A percentile compares a stretch with the other conserved stretches of the same genome.
Evolutionary conservation across 2,113 vertebrate genomes (phyloP).

Genomic region (Sphaerodactylus townsendi): DNA sequence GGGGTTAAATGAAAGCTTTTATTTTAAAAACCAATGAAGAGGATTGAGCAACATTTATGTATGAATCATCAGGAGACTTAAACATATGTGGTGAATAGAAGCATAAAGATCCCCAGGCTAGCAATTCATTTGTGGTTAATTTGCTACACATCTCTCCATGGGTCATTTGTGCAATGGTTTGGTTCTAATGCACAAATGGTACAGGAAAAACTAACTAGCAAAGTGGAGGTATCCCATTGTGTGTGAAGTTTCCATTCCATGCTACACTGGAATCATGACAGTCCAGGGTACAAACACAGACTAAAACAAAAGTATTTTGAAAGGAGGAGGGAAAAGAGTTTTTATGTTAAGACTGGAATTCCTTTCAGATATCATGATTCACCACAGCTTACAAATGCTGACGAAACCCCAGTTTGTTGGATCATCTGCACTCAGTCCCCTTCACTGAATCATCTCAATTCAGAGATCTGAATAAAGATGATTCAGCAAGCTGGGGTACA

Average conservation of each 20-base stretch:
- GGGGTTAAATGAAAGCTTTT: background rate
- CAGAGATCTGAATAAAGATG: no score
- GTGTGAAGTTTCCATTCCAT: background rate
- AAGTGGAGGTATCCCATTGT: background rate
- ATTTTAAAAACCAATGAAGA: background rate
- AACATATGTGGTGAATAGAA: background rate
- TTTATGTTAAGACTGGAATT: background rate
- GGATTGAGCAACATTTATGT: background rate
- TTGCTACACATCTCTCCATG: background rate
- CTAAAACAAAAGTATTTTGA: background rate
- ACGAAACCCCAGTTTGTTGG: no score
- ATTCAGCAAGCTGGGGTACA: no score
- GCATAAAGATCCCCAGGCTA: background rate
- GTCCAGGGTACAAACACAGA: background rate
- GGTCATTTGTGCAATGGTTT: background rate
- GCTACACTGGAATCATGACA: background rate
- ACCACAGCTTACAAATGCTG: no score
- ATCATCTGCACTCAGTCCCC: no score
- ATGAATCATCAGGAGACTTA: background rate
- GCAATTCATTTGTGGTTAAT: background rate
- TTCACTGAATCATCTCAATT: no score
- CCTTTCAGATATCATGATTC: no score
- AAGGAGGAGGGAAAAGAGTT: background rate
- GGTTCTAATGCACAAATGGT: background rate
- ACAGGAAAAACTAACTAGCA: background rate